Evolutionary conservation across 2,888 invertebrate species (phyloP).

Genomic region (Bombyx huttoni): DNA sequence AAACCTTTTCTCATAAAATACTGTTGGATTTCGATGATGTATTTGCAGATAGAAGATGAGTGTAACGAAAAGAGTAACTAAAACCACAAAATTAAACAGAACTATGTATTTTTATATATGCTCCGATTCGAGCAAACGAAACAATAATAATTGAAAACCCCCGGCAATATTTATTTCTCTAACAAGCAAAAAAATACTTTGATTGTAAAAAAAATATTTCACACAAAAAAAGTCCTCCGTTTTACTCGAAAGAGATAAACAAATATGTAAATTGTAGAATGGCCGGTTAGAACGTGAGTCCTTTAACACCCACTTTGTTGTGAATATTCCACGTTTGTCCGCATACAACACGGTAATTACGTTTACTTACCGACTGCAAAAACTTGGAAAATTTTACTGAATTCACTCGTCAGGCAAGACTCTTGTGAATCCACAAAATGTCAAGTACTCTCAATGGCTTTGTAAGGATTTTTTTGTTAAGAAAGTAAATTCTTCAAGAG

Average conservation of each 20-base stretch:
- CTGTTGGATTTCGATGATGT: too few relatives aligned
- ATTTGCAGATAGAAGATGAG: too few relatives aligned
- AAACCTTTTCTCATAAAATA: too few relatives aligned
- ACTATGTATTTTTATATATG: too few relatives aligned
- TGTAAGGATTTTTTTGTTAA: neutral
- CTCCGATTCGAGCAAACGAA: too few relatives aligned
- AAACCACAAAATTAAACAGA: too few relatives aligned
- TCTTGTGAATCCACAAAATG: conserved; percentile 4
- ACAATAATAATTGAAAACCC: too few relatives aligned
- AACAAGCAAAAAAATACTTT: neutral
- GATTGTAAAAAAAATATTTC: neutral
- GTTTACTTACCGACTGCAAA: conserved; percentile 13
- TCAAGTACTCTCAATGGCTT: conserved; percentile 9
- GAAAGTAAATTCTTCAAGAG: neutral
- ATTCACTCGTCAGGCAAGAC: neutral
- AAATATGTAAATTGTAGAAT: conserved; percentile 1
- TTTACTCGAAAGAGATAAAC: neutral
- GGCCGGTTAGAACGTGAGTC: conserved; percentile 2
- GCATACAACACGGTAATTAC: conserved; percentile 16
- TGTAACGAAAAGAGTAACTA: too few relatives aligned
- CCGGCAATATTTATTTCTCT: too few relatives aligned
- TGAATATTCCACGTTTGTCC: conserved; percentile 9
- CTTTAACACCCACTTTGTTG: conserved; percentile 6
- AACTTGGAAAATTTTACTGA: neutral
- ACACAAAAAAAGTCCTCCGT: neutral